These are phyloP conservation scores for Boulengeromyrus knoepffleri DNA, from an alignment of 2,113 vertebrate species.

Conservation along the genomic window DNA sequence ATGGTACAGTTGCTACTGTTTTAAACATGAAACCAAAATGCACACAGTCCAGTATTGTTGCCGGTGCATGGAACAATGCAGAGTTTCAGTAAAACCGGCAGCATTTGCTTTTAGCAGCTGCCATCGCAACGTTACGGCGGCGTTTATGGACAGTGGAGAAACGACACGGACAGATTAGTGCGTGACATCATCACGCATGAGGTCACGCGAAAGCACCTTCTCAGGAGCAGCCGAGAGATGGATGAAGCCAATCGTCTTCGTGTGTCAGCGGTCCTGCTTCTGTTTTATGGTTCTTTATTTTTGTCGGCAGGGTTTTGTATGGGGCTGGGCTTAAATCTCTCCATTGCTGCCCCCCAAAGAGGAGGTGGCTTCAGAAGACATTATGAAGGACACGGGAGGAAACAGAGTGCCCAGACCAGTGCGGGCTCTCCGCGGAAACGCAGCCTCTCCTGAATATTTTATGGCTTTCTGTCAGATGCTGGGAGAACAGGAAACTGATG, in stretches of 20 bases:
- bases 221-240: background rate
- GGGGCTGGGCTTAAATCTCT: background rate
- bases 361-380: background rate
- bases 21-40: background rate
- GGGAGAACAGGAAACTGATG: background rate
- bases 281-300: background rate
- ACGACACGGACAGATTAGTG: background rate
- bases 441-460: conserved; percentile 7
- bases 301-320: background rate
- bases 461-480: background rate
- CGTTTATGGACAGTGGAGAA: background rate
- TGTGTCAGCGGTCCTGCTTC: background rate
- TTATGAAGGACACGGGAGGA: background rate
- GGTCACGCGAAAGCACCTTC: background rate
- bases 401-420: too few species aligned
- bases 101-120: background rate
- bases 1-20: background rate
- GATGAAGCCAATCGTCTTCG: background rate
- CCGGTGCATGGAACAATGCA: background rate
- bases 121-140: background rate
- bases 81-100: background rate
- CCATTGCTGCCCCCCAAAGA: background rate
- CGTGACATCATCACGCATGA: background rate
- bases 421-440: background rate
- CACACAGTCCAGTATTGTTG: background rate